These are phyloP conservation scores for Dicyrtomina minuta DNA, from an alignment of 2,888 invertebrate genomes.

Conservation along the genomic window DNA sequence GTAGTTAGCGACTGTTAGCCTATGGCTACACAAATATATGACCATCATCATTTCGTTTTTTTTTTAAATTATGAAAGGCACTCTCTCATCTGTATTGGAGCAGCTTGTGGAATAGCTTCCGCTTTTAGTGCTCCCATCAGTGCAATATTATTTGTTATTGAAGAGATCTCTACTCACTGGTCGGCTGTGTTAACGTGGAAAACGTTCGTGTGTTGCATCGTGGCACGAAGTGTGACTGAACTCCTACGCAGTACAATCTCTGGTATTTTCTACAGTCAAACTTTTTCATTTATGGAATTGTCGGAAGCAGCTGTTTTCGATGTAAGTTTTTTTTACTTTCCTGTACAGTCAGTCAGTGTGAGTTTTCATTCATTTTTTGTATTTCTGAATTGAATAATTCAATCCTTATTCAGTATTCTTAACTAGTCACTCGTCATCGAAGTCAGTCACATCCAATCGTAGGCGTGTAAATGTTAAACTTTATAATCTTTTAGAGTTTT, in stretches of 20 bases:
- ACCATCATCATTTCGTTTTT: not conserved
- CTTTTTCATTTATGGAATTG: slow-evolving; percentile 37
- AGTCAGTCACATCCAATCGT: no score
- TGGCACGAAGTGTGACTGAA: slow-evolving; percentile 52
- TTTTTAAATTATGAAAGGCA: no score
- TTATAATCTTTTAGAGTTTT: no score
- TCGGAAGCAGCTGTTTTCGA: slow-evolving; percentile 50
- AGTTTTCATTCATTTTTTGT: no score
- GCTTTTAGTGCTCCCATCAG: slow-evolving; percentile 59
- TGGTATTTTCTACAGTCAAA: slow-evolving; percentile 19
- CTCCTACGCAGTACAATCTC: slow-evolving; percentile 36
- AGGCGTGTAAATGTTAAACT: no score
- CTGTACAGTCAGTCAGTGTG: no score
- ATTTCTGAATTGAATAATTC: no score
- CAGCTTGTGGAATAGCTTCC: slow-evolving; percentile 58
- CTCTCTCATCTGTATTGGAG: slow-evolving; percentile 54
- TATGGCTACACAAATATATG: no score
- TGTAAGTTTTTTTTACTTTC: slow-evolving; percentile 36
- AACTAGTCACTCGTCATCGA: no score
- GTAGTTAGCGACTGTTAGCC: no score
- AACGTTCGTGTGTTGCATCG: slow-evolving; percentile 59
- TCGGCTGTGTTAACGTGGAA: slow-evolving; percentile 58
- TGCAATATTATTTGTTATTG: slow-evolving; percentile 59
- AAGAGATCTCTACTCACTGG: slow-evolving; percentile 60
- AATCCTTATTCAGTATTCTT: no score